These are phyloP conservation scores for Peromyscus aztecus DNA, from an alignment of 2,797 vertebrate species.

Conservation along the genomic window DNA sequence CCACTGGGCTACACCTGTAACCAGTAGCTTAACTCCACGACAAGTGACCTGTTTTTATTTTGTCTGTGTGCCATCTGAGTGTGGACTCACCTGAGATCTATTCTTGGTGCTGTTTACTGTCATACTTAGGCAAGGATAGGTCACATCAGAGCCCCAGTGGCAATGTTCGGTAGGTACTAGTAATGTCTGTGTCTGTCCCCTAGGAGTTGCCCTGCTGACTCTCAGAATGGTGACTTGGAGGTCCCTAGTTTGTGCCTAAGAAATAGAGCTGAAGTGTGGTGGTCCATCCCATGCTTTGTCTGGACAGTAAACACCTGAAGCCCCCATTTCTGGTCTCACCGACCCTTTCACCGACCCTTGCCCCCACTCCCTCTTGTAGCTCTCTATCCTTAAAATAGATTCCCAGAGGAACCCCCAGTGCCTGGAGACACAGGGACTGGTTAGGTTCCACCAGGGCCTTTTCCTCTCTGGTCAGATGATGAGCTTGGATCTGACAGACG, in stretches of 20 bases:
- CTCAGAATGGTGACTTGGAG: accelerated
- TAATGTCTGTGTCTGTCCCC: not conserved
- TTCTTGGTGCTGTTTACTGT: not conserved
- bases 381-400: not conserved
- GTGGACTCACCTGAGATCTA: not conserved
- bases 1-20: not conserved
- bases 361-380: not conserved
- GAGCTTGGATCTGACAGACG: not conserved
- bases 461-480: accelerated
- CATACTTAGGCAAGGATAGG: not conserved
- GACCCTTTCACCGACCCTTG: not conserved
- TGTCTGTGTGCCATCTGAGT: not conserved
- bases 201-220: no score
- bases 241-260: not conserved
- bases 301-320: not conserved
- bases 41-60: not conserved
- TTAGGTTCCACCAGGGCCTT: not conserved
- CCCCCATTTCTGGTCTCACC: not conserved
- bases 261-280: not conserved
- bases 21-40: not conserved
- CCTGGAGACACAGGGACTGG: not conserved
- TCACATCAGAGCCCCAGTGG: not conserved
- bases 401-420: no score
- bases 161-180: accelerated
- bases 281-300: not conserved